Evolutionary conservation across 2,113 vertebrate genomes (phyloP), one percentile per base, ranked within the genome.

Genomic region (Aegypius monachus): DNA sequence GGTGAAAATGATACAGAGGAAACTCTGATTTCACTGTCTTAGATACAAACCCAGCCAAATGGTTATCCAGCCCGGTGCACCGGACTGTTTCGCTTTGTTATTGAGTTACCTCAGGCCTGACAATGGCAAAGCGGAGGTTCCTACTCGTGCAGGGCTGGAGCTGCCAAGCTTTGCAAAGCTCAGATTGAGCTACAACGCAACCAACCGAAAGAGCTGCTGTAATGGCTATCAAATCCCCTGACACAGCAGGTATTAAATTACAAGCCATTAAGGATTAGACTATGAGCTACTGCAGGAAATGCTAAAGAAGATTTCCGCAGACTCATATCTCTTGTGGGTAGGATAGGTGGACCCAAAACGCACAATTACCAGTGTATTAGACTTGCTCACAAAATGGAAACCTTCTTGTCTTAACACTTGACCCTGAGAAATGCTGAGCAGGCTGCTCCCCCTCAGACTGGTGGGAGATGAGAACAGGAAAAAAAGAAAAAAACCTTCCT

Each of bases 31-130:
- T 90, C 56, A 31, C 52, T 59, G 2, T 34, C 73, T 66, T 55
- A 73, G 91, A 38, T 59, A 70, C 81, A 88, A 68, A 73, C 20
- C 7, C 74, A 62, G 67, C 74, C 95, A 86, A 80, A 81, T 26
- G 40, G 95, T 68, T 79, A 43, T 26, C 45, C 78, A 90, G 81
- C 73, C 78, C 55, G 78, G 74, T 50, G 91, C 93, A 86, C 77
- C 6, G 1, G 52, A 13, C 43, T 95, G 95, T 96, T 87, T 91
- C 89, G 70, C 73, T 80, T 43, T 5, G 4, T 95, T 83, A 94
- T 78, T 96, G 95, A 88, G 92, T 77, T 65, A 73, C 71, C 67
- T 93, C 88, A 88, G 85, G 82, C 88, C 90, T 96, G 95, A 94
- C 74, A 11, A 22, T 2, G 26, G 47, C 47, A 19, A 50, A 65